Conservation (phyloP, 2,113 vertebrate species). For the Lathamus discolor region DNA sequence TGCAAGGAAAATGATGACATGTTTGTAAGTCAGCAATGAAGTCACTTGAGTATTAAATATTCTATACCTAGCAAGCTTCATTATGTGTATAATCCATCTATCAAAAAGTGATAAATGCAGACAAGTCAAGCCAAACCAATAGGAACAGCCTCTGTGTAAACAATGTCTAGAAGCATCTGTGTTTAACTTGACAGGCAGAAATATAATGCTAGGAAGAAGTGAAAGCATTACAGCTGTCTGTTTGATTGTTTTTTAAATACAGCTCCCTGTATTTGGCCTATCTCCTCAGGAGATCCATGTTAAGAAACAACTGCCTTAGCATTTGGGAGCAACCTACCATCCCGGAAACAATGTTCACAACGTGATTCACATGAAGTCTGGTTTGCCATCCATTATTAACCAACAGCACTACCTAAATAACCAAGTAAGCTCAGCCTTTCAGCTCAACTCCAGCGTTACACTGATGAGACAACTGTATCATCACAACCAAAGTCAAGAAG, state of each 20-base stretch:
- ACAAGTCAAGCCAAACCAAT: background rate
- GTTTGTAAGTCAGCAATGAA: background rate
- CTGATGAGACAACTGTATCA: background rate
- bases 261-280: background rate
- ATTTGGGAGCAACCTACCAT: background rate
- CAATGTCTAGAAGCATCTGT: background rate
- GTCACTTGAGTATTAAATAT: background rate
- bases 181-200: background rate
- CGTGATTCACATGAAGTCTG: background rate
- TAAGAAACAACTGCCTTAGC: background rate
- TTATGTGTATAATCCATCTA: background rate
- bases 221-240: background rate
- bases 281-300: background rate
- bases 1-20: background rate
- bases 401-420: background rate
- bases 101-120: background rate
- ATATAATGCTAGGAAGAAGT: background rate
- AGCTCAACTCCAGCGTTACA: background rate
- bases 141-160: background rate
- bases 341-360: background rate
- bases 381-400: background rate
- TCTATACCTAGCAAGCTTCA: background rate
- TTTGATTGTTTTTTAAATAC: background rate
- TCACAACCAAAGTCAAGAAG: background rate
- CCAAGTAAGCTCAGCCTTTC: background rate